A percentile compares a stretch with the other conserved stretches of the same genome.
phyloP scores from a whole-genome alignment of 2,113 vertebrate genomes.

The Chelonoidis abingdonii region DNA sequence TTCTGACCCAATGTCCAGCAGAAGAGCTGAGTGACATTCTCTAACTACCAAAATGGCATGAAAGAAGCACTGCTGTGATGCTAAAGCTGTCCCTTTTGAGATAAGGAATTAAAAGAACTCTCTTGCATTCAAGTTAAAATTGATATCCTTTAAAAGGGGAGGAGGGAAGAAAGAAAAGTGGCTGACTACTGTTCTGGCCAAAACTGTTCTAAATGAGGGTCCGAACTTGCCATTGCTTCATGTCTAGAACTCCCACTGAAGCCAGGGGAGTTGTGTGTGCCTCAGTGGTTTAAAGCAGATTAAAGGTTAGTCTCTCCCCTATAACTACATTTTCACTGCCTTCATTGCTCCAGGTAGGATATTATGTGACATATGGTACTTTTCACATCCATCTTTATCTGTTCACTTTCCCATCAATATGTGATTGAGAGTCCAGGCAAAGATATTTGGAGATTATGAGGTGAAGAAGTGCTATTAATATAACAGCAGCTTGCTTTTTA shows the following conservation, averaged over 20 bases:
- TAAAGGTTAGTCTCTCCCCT: neutral
- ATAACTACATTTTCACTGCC: neutral
- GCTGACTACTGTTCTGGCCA: neutral
- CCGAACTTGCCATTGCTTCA: neutral
- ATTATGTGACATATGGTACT: neutral
- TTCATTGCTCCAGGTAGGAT: neutral
- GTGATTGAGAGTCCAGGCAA: neutral
- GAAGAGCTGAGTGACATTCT: neutral
- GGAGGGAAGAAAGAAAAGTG: neutral
- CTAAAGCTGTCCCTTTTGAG: constrained; percentile 16
- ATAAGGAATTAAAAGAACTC: neutral
- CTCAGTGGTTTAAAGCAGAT: too few species aligned
- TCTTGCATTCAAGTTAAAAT: neutral
- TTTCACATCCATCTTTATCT: neutral
- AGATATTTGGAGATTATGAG: neutral
- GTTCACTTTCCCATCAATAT: neutral
- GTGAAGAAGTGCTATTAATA: neutral
- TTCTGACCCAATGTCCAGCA: neutral
- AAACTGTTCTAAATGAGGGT: neutral
- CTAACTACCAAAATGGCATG: neutral
- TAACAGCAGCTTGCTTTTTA: constrained; percentile 19
- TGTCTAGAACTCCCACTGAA: neutral
- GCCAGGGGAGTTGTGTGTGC: too few species aligned
- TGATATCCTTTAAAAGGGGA: neutral
- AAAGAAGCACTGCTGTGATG: neutral